Base-by-base conservation (phyloP, 2,888 invertebrate genomes). In the Creontiades dilutus region DNA sequence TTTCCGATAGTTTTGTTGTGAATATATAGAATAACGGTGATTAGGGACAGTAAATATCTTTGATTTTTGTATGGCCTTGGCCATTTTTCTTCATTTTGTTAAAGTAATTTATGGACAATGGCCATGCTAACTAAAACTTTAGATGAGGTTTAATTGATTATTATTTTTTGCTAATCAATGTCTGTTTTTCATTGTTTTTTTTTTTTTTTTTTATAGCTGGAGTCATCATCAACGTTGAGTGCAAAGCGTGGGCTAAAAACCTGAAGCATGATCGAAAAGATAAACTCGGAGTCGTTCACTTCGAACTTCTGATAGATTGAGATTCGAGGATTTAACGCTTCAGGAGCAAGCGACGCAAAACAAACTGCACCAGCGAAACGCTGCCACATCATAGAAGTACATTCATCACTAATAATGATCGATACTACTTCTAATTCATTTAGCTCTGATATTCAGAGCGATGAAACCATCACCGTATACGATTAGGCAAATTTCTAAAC, bases 221-320 rank as follows among this genome's bases (percentile, higher is more conserved):
- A 91, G 97, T 98, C 78, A 95, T 97, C 92, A 97, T 98, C 94
- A 98, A 98, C 94, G 96, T 98, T 94, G 97, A 98, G 94, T 98
- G 98, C 95, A 97, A 97, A 95, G 97, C 97, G 93, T 98, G 97
- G 97, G 98, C 98, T 92, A 96, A 96, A 94, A 98, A 98, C 94
- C 97, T 98, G 93, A 93, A 95, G 92, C 97, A 98, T 94, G 96
- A 98, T 94, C 96, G 97, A 93, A 95, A 96, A 94, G 97, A 98
- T 93, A 96, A 97, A 94, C 96, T 97, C 93, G 98, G 98, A 93
- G 97, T 97, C 92, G 98, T 98, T 93, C 98, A 98, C 94, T 98
- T 98, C 95, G 98, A 98, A 94, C 95, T 98, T 94, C 96, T 98
- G 96, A 96, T 98, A 93, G 98, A 98, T 78, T 91, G 89, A 90